A percentile compares a stretch with the other conserved stretches of the same genome.
Conservation (phyloP, 2,888 invertebrate genomes). For the Drosophila neotestacea region DNA sequence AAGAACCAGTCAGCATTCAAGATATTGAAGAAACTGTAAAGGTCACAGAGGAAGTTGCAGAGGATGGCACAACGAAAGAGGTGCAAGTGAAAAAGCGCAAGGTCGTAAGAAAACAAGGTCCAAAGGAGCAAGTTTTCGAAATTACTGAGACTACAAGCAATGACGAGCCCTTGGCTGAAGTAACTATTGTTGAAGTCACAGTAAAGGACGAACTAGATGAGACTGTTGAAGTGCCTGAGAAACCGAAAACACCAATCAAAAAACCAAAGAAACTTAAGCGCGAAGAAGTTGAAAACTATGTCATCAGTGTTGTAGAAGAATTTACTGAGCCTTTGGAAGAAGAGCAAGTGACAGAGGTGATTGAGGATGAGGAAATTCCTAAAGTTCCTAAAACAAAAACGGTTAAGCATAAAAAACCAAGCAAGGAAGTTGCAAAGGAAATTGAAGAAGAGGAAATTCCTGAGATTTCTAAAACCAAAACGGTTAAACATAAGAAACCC, state of each 20-base stretch:
- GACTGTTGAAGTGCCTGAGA: slow-evolving; percentile 28
- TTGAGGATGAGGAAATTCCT: slow-evolving; percentile 20
- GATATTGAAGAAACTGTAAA: slow-evolving; percentile 74
- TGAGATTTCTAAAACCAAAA: slow-evolving; percentile 28
- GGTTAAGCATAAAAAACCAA: slow-evolving; percentile 39
- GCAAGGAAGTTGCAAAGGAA: slow-evolving; percentile 14
- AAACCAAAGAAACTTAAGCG: slow-evolving; percentile 61
- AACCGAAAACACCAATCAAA: slow-evolving; percentile 54
- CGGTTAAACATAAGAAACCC: slow-evolving; percentile 39
- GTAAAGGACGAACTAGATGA: slow-evolving; percentile 49
- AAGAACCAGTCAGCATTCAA: slow-evolving; percentile 52
- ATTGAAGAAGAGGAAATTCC: slow-evolving; percentile 20
- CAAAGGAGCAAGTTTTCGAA: slow-evolving; percentile 85
- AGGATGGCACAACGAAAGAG: slow-evolving; percentile 82
- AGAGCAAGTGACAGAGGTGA: not conserved
- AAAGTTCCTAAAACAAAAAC: slow-evolving; percentile 31
- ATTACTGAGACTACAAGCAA: slow-evolving; percentile 83
- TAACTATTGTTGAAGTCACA: slow-evolving; percentile 71
- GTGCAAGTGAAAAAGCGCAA: slow-evolving; percentile 84
- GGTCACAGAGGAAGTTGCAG: slow-evolving; percentile 66
- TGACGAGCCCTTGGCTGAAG: slow-evolving; percentile 83
- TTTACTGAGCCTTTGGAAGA: slow-evolving; percentile 10
- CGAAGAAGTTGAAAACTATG: slow-evolving; percentile 68
- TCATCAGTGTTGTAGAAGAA: slow-evolving; percentile 71
- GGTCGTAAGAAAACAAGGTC: slow-evolving; percentile 84